Base-by-base conservation (phyloP, 2,113 vertebrate species). In the Mobula birostris region DNA sequence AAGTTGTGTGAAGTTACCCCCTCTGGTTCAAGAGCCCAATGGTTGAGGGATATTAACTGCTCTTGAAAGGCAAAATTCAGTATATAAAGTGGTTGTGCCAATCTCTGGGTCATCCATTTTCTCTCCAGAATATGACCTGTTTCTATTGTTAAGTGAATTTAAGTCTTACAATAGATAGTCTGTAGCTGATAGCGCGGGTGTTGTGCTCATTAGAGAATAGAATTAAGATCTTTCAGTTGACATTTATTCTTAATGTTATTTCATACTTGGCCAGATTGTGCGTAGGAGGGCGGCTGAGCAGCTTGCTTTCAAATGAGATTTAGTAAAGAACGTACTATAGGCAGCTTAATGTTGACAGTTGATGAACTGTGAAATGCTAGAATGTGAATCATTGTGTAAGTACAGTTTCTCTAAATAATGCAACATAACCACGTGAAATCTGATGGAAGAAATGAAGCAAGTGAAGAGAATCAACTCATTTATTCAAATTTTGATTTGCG, bases 141-240 rank as follows among this genome's bases (percentile, higher is more conserved):
- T 90, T 90, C 63, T 17, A 90, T 7, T 90, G 58, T 90, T 90
- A 32, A 90, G 21, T 66, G 61, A 90, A 90, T 32, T 90, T 32
- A 68, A 29, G 63, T 0, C 29, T 90, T 32, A 19, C 29, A 68
- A 63, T 66, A n/a, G 29, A 85, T 21, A n/a, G 58, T 63, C n/a
- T 21, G 63, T 66, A 90, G 61, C 29, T 68, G 66, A 66, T 1
- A 66, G 61, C n/a, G 5, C 19, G n/a, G 85, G 61, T 90, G n/a
- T 90, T 66, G 68, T 66, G 29, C 61, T 90, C 61, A 32, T 68
- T 17, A 90, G 29, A 32, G 85, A 90, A 90, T 66, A 61, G 61
- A 90, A 90, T 90, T 90, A 90, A 17, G 40, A 7, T 90, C 61
- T 29, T 88, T 88, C 14, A 90, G 66, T 68, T 90, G 61, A 90